Evolutionary conservation across 2,888 invertebrate species (phyloP).

Genomic region (Aspidiotus rigidus): DNA sequence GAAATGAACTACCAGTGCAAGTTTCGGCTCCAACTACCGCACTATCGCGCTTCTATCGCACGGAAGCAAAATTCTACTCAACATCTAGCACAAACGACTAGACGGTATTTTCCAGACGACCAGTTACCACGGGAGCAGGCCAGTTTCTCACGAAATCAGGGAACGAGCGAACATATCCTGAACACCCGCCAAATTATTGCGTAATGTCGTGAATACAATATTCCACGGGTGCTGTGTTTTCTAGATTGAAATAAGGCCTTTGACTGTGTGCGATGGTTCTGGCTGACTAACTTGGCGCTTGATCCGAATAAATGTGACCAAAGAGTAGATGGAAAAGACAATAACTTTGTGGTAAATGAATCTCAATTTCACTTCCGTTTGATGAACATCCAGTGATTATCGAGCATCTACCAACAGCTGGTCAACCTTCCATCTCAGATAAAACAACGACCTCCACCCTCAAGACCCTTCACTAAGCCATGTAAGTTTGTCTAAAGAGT

Average conservation of each 20-base stretch:
- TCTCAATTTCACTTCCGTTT: no score
- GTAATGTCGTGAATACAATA: background rate
- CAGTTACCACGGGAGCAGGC: background rate
- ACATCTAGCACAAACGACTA: background rate
- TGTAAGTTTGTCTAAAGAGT: no score
- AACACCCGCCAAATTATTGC: background rate
- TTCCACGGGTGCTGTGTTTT: background rate
- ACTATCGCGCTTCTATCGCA: background rate
- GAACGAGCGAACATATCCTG: no score
- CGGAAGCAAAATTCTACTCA: background rate
- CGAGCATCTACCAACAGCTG: no score
- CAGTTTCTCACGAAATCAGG: background rate
- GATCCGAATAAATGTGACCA: no score
- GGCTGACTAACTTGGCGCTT: no score
- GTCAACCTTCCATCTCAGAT: no score
- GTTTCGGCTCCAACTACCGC: background rate
- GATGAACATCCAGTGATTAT: no score
- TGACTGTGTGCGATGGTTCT: background rate
- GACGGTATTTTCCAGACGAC: background rate
- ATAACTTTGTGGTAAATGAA: no score
- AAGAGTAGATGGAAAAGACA: no score
- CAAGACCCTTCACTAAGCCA: no score
- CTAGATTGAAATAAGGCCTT: background rate
- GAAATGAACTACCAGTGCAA: background rate
- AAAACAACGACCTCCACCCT: no score